Percentiles rank a stretch among this genome's conserved stretches.
Evolutionary conservation across 2,113 vertebrate genomes (phyloP).

Genomic region (Nothoprocta pentlandii): DNA sequence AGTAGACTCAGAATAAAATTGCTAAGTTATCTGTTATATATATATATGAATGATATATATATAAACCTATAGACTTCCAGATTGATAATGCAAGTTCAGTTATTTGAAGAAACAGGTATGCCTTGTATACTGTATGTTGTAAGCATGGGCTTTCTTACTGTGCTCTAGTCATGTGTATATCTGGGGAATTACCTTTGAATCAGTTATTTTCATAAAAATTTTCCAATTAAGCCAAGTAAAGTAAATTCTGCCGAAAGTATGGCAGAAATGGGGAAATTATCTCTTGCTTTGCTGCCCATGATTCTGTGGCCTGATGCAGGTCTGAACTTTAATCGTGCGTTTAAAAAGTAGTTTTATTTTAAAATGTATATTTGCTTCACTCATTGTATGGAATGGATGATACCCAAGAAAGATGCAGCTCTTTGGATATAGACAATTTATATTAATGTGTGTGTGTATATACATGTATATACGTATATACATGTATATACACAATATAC

Average conservation of each 20-base stretch:
- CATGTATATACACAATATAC: no score
- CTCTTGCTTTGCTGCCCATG: background rate
- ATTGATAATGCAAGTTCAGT: background rate
- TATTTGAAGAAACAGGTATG: background rate
- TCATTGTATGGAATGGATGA: background rate
- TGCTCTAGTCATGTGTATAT: background rate
- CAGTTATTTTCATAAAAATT: background rate
- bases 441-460: no score
- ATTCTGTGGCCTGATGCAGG: background rate
- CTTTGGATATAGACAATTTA: background rate
- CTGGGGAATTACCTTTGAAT: background rate
- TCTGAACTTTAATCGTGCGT: background rate
- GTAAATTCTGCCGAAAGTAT: background rate
- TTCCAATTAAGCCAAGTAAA: background rate
- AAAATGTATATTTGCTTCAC: background rate
- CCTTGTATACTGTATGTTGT: background rate
- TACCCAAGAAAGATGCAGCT: background rate
- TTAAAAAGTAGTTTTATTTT: background rate
- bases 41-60: background rate
- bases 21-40: background rate
- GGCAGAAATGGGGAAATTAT: background rate
- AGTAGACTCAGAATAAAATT: background rate
- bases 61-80: background rate
- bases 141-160: accelerated
- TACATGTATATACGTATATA: no score